Conservation (phyloP, 2,113 vertebrate species). For the Macrotis lagotis region DNA sequence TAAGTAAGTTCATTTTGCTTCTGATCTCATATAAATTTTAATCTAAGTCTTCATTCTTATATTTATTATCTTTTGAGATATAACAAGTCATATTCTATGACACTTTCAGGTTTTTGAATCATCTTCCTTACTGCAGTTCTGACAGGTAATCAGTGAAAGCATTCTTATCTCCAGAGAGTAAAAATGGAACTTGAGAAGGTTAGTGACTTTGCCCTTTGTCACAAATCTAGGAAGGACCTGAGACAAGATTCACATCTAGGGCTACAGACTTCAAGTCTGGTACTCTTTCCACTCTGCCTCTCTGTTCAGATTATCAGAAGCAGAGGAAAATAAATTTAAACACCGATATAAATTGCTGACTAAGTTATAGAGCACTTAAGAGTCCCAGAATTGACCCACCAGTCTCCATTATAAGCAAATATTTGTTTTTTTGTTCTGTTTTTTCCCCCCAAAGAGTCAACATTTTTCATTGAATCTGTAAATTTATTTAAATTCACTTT, state of each 20-base stretch:
- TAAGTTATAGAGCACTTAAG: neutral
- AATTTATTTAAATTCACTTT: constrained; percentile 31
- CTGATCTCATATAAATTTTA: constrained; percentile 43
- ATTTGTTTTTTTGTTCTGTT: neutral
- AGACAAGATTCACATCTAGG: constrained; percentile 10
- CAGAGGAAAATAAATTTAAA: neutral
- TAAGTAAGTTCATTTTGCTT: constrained; percentile 59
- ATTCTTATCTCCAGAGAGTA: neutral
- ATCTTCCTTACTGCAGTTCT: neutral
- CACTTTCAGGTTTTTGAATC: neutral
- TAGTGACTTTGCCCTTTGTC: neutral
- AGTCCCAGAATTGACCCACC: neutral
- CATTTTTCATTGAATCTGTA: constrained; percentile 40
- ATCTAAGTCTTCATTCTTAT: neutral
- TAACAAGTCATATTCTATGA: neutral
- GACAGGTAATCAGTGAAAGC: neutral
- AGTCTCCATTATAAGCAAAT: neutral
- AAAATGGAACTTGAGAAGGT: neutral
- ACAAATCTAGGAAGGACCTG: neutral
- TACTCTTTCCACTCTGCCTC: neutral
- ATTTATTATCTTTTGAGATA: neutral
- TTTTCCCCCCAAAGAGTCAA: neutral
- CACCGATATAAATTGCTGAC: neutral
- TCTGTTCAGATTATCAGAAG: constrained; percentile 5
- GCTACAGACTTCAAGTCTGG: neutral